phyloP scores from a whole-genome alignment of 2,888 invertebrate genomes.

The Desoria tigrina region DNA sequence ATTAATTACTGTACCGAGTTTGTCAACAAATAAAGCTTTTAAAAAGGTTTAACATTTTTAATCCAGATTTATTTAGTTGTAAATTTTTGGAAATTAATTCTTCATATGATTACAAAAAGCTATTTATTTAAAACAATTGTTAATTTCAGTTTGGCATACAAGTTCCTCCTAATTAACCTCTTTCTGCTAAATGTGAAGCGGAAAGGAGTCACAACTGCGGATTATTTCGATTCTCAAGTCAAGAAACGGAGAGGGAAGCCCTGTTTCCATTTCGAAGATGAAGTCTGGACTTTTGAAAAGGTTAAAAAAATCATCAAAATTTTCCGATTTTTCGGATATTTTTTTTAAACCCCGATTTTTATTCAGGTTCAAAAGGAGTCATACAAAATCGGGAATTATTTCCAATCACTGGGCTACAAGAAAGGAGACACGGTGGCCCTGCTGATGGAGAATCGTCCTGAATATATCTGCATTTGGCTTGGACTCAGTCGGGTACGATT shows the following conservation, averaged over 20 bases:
- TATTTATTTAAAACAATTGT: too few relatives aligned
- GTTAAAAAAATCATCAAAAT: slow-evolving; percentile 57
- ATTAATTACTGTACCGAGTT: too few relatives aligned
- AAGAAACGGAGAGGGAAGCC: slow-evolving; percentile 77
- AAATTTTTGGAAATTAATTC: too few relatives aligned
- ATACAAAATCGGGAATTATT: slow-evolving; percentile 76
- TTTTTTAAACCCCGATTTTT: too few relatives aligned
- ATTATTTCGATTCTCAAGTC: slow-evolving; percentile 59
- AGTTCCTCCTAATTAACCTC: too few relatives aligned
- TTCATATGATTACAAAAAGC: too few relatives aligned
- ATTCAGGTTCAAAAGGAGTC: slow-evolving; percentile 78
- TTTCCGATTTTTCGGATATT: too few relatives aligned
- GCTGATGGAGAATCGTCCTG: slow-evolving; percentile 87
- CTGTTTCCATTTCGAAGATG: slow-evolving; percentile 78
- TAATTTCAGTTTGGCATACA: too few relatives aligned
- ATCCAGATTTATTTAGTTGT: too few relatives aligned
- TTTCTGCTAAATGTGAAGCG: slow-evolving; percentile 31
- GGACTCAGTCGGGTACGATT: slow-evolving; percentile 67
- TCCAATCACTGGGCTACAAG: slow-evolving; percentile 75
- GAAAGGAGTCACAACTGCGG: slow-evolving; percentile 41
- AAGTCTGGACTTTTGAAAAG: slow-evolving; percentile 81
- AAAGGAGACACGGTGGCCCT: slow-evolving; percentile 87
- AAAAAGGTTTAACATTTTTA: too few relatives aligned
- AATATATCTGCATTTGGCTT: slow-evolving; percentile 89
- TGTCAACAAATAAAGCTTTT: too few relatives aligned